Conservation (phyloP, 1,140 invertebrate genomes). For the Archivesica marissinica region DNA sequence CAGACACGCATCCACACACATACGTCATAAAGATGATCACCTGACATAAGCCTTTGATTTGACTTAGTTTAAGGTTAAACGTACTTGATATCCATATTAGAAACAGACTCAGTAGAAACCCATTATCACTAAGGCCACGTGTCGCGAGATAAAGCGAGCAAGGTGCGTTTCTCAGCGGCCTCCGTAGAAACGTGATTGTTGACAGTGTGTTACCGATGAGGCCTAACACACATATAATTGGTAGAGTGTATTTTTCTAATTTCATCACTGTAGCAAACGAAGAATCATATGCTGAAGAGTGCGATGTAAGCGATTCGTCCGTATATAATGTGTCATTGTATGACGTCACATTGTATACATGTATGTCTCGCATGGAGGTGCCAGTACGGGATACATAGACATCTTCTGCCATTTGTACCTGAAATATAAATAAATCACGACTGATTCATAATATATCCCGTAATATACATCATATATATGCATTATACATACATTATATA, state of each 20-base stretch:
- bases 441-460: too few species aligned
- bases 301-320: background rate
- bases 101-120: conserved; percentile 35
- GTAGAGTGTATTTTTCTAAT: conserved; percentile 49
- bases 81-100: conserved; percentile 45
- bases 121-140: conserved; percentile 47
- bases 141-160: conserved; percentile 46
- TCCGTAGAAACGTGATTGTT: conserved; percentile 47
- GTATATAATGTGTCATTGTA: background rate
- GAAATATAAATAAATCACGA: too few species aligned
- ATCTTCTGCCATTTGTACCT: conserved; percentile 2
- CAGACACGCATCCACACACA: conserved; percentile 50
- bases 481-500: too few species aligned
- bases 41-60: conserved; percentile 55
- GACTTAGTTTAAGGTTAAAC: conserved; percentile 38
- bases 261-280: background rate
- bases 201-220: conserved; percentile 42
- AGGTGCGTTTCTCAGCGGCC: conserved; percentile 13
- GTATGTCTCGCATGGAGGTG: too few species aligned
- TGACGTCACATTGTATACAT: background rate
- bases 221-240: conserved; percentile 36
- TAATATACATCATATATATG: too few species aligned
- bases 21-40: conserved; percentile 42
- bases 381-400: background rate
- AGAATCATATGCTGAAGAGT: background rate